These are phyloP conservation scores for Pachyuromys duprasi DNA, from an alignment of 2,797 vertebrate genomes.

Conservation along the genomic window DNA sequence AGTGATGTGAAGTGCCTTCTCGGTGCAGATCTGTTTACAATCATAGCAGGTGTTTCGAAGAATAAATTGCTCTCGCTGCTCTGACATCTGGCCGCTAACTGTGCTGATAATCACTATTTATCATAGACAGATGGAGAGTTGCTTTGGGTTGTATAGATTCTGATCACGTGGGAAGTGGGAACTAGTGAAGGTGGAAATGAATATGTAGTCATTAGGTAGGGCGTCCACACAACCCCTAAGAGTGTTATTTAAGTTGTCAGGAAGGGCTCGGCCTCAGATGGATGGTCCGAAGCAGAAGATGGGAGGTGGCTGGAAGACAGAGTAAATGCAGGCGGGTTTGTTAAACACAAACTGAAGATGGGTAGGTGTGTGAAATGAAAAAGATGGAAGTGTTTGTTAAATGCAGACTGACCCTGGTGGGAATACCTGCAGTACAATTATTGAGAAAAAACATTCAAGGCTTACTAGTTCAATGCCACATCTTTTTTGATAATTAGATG, in stretches of 20 bases:
- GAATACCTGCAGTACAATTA: neutral
- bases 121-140: neutral
- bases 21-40: neutral
- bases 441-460: neutral
- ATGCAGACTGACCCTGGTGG: neutral
- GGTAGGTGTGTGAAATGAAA: too few relatives aligned
- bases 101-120: neutral
- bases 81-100: slow-evolving; percentile 59
- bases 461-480: neutral
- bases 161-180: neutral
- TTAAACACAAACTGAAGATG: neutral
- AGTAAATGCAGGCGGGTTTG: neutral
- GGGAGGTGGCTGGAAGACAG: neutral
- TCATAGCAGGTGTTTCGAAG: slow-evolving; percentile 62
- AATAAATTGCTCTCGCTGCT: slow-evolving; percentile 34
- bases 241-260: neutral
- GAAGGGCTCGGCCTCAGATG: neutral
- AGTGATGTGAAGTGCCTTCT: slow-evolving; percentile 28
- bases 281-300: neutral
- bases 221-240: neutral
- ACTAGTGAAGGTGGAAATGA: neutral
- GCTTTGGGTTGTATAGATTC: neutral
- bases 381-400: neutral
- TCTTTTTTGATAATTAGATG: neutral
- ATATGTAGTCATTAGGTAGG: neutral